These are phyloP conservation scores for Aphaenogaster floridana DNA, from an alignment of 1,140 invertebrate genomes.

Conservation along the genomic window DNA sequence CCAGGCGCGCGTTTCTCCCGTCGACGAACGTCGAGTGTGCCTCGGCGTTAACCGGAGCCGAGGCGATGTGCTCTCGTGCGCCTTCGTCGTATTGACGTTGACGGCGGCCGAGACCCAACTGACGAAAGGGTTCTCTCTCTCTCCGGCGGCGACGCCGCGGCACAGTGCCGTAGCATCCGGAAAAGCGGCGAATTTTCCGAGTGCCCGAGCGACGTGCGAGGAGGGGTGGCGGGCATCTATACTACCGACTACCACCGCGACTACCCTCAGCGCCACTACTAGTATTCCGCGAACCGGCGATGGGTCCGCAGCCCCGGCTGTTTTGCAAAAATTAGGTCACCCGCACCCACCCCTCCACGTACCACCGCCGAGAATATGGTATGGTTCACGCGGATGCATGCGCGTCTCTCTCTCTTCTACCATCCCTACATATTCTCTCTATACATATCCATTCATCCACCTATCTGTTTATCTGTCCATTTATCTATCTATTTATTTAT, in stretches of 20 bases:
- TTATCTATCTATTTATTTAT: slow-evolving; percentile 38
- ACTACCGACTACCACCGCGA: slow-evolving; percentile 54
- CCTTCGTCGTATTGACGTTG: slow-evolving; percentile 85
- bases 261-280: slow-evolving; percentile 43
- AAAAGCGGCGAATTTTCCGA: slow-evolving; percentile 82
- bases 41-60: slow-evolving; percentile 71
- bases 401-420: slow-evolving; percentile 1
- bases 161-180: slow-evolving; percentile 85
- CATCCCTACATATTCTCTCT: slow-evolving; percentile 8
- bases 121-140: slow-evolving; percentile 81
- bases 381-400: slow-evolving; percentile 46
- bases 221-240: slow-evolving; percentile 7
- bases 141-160: slow-evolving; percentile 77
- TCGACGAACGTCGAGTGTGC: slow-evolving; percentile 63
- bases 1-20: slow-evolving; percentile 48
- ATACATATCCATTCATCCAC: slow-evolving; percentile 1
- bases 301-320: slow-evolving; percentile 64
- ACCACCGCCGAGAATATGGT: not conserved
- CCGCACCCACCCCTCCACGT: not conserved
- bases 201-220: slow-evolving; percentile 41
- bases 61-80: slow-evolving; percentile 71
- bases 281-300: slow-evolving; percentile 48
- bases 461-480: not conserved
- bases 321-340: slow-evolving; percentile 81
- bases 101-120: slow-evolving; percentile 86